These are phyloP conservation scores for Drosophila kanekoi DNA, from an alignment of 2,888 invertebrate genomes.

Conservation along the genomic window DNA sequence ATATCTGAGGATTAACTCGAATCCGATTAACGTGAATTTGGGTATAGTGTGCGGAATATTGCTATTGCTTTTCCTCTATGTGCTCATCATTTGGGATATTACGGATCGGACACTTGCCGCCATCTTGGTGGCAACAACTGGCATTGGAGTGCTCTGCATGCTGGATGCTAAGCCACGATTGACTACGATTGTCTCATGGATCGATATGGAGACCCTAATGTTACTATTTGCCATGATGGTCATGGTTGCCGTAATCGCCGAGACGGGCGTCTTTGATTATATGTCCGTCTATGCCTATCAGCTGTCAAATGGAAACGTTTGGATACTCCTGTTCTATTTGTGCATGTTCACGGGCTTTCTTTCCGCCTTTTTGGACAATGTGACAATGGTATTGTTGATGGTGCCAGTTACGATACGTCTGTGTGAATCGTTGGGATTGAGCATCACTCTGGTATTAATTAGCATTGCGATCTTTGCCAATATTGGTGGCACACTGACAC, in stretches of 20 bases:
- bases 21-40: conserved; percentile 88
- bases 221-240: conserved; percentile 92
- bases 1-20: conserved; percentile 86
- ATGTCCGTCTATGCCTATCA: conserved; percentile 89
- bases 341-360: conserved; percentile 89
- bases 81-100: conserved; percentile 91
- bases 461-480: conserved; percentile 95
- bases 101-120: conserved; percentile 86
- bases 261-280: conserved; percentile 92
- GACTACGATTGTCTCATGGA: conserved; percentile 89
- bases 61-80: conserved; percentile 90
- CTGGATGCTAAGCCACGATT: conserved; percentile 89
- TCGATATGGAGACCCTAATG: conserved; percentile 89
- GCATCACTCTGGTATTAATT: conserved; percentile 93
- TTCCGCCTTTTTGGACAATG: conserved; percentile 91
- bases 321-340: conserved; percentile 90
- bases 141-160: conserved; percentile 88
- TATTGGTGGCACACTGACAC: conserved; percentile 95
- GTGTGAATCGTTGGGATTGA: conserved; percentile 94
- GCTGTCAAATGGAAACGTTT: conserved; percentile 89
- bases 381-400: conserved; percentile 90
- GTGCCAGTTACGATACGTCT: conserved; percentile 91
- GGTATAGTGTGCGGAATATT: conserved; percentile 91
- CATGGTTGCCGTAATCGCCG: conserved; percentile 90
- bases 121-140: conserved; percentile 87